These are phyloP conservation scores for Catharus minimus DNA, from an alignment of 2,113 vertebrate species.

Conservation along the genomic window DNA sequence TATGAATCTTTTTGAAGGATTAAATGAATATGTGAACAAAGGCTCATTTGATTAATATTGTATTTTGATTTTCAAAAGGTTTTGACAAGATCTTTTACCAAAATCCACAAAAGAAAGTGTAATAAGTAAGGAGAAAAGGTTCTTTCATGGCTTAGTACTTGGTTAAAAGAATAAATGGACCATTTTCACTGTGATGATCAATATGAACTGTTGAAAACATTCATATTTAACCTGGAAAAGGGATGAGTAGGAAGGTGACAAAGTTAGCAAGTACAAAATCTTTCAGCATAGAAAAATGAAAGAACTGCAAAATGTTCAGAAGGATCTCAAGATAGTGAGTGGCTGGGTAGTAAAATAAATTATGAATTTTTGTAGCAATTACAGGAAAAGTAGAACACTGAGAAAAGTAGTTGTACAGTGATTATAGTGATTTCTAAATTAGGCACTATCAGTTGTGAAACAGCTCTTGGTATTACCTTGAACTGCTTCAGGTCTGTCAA, in stretches of 20 bases:
- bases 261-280: constrained; percentile 52
- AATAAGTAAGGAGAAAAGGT: neutral
- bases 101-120: neutral
- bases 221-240: constrained; percentile 32
- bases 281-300: constrained; percentile 44
- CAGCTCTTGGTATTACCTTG: neutral
- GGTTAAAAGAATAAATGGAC: constrained; percentile 31
- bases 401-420: neutral
- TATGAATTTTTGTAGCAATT: neutral
- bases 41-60: neutral
- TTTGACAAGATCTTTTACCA: neutral
- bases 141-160: constrained; percentile 26
- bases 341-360: neutral
- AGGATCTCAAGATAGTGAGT: constrained; percentile 6
- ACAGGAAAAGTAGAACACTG: neutral
- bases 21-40: constrained; percentile 17
- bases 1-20: neutral
- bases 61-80: constrained; percentile 16
- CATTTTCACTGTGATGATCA: constrained; percentile 15
- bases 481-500: neutral
- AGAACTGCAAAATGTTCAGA: constrained; percentile 22
- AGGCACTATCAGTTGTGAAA: neutral
- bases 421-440: neutral
- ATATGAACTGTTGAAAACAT: constrained; percentile 17
- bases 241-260: constrained; percentile 52